Base-by-base conservation (phyloP, 1,140 invertebrate genomes). In the Drosophila parvula region DNA sequence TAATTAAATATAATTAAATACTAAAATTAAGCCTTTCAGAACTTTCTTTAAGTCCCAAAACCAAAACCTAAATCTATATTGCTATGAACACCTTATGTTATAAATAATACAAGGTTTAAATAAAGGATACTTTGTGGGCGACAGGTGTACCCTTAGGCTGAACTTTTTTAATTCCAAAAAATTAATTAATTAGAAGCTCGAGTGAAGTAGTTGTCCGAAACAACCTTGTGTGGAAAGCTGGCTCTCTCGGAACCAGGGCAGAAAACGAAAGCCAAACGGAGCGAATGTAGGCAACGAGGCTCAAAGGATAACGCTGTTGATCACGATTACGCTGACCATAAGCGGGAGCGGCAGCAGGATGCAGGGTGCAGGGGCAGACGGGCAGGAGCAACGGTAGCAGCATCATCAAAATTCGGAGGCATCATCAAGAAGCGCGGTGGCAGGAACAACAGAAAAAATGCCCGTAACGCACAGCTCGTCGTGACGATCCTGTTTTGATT, bases 401-500 rank as follows among this genome's bases (percentile, higher is more conserved):
- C 80, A 83, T 75, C 74, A 81, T 81, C 74, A 77, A 77, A 63
- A 77, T 47, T 76, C 71, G 60, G 81, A 74, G 74, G 65, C 80
- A 83, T 78, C 78, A 85, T 74, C 81, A 50, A 32, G 48, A 80
- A 79, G 61, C 69, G 61, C 60, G 44, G 38, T 44, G 48, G 51
- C 63, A 67, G 62, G 60, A 65, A 57, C 45, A 71, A 63, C 51
- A 70, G 65, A 78, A 67, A 22, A 68, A 70, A 60, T 78, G 63
- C 64, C 53, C 75, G 75, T 78, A 88, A 82, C 59, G 69, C 63
- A 53, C 32, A 83, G 71, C 64, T 76, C 78, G 38, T 56, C 53
- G 53, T 57, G 63, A 62, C 80, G 74, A 91, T 91, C 89, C 89
- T 91, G 89, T 91, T 91, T 91, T 91, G 60, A 91, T 91, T 91